A percentile compares a stretch with the other conserved stretches of the same genome.
Evolutionary conservation across 1,140 invertebrate species (phyloP).

Genomic region (Drosophila orosa): DNA sequence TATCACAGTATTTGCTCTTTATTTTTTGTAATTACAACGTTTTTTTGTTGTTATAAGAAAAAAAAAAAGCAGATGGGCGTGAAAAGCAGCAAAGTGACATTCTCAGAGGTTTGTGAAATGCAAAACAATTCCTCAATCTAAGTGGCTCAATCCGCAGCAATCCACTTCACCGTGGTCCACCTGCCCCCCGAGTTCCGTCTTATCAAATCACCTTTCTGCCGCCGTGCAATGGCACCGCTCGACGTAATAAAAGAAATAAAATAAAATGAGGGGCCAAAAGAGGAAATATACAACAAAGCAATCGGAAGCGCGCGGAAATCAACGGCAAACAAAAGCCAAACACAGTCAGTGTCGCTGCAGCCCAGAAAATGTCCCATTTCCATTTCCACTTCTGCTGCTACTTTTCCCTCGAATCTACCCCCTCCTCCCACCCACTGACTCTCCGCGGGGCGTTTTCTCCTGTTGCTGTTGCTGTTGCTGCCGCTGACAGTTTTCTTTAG

Average conservation of each 20-base stretch:
- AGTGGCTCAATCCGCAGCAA: constrained; percentile 36
- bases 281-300: constrained; percentile 73
- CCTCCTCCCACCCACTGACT: background rate
- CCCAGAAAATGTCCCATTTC: constrained; percentile 35
- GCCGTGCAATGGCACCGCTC: constrained; percentile 15
- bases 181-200: constrained; percentile 1
- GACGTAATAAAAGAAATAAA: constrained; percentile 36
- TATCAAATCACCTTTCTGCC: constrained; percentile 51
- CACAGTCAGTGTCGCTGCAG: constrained; percentile 39
- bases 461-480: constrained; percentile 62
- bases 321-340: constrained; percentile 73
- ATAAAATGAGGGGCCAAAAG: constrained; percentile 33
- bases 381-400: constrained; percentile 14
- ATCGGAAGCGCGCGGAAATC: constrained; percentile 76
- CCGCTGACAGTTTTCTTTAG: constrained; percentile 76
- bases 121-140: constrained; percentile 44
- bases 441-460: constrained; percentile 41
- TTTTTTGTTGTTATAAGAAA: background rate
- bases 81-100: constrained; percentile 30
- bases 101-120: constrained; percentile 21
- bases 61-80: background rate
- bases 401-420: background rate
- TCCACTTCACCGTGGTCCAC: constrained; percentile 17
- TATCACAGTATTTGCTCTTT: background rate
- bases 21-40: background rate